These are phyloP conservation scores for Styela clava DNA, from an alignment of 23 tunicate species.

Conservation along the genomic window DNA sequence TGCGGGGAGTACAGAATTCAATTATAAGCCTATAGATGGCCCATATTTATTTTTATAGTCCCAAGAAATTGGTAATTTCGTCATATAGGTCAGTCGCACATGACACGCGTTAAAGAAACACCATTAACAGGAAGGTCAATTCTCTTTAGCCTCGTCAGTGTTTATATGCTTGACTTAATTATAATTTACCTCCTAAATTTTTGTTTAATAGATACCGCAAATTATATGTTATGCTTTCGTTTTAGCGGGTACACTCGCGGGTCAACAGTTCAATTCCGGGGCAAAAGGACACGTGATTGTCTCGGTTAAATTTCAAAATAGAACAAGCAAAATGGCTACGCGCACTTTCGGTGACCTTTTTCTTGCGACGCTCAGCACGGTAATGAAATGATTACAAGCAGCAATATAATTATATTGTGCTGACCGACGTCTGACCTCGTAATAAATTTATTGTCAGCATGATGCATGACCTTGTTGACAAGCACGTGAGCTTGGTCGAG, in stretches of 20 bases:
- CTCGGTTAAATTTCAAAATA: neutral
- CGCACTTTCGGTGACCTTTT: neutral
- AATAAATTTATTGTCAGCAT: neutral
- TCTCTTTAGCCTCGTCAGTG: too few species aligned
- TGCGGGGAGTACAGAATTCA: too few species aligned
- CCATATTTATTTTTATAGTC: too few species aligned
- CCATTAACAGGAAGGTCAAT: neutral
- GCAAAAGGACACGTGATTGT: neutral
- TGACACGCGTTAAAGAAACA: neutral
- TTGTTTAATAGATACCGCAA: neutral
- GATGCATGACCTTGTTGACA: neutral
- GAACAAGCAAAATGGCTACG: neutral
- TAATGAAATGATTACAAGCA: neutral
- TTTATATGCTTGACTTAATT: neutral
- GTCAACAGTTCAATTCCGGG: neutral
- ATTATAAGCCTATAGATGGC: too few species aligned
- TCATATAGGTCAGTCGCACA: neutral
- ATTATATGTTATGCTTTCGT: neutral
- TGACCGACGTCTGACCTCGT: neutral
- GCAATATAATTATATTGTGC: neutral
- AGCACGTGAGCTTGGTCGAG: neutral
- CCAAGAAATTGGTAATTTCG: too few species aligned
- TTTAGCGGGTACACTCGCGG: neutral
- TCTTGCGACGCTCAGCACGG: neutral
- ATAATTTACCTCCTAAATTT: neutral